phyloP scores from a whole-genome alignment of 2,113 vertebrate genomes.

The Phylloscopus trochilus region DNA sequence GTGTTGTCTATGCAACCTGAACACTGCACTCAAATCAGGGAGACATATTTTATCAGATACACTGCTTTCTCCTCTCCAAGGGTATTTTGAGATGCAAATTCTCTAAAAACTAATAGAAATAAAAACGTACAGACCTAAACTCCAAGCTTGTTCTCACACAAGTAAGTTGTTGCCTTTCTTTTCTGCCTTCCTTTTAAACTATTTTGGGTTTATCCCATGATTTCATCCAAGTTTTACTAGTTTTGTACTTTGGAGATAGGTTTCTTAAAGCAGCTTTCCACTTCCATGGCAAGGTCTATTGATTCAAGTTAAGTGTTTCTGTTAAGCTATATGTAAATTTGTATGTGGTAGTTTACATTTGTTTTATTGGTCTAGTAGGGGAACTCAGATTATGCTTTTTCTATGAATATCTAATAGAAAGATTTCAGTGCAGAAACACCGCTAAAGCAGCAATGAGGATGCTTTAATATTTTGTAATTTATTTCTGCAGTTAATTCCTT shows the following conservation, averaged over 20 bases:
- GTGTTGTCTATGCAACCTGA: accelerated
- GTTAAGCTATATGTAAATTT: neutral
- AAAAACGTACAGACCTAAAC: neutral
- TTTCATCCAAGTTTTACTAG: neutral
- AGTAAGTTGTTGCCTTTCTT: neutral
- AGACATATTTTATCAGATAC: neutral
- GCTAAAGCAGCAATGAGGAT: neutral
- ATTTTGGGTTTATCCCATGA: neutral
- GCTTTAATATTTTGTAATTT: neutral
- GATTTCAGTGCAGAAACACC: neutral
- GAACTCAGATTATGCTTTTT: neutral
- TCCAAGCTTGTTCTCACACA: neutral
- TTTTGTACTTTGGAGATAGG: neutral
- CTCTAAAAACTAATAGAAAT: neutral
- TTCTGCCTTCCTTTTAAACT: neutral
- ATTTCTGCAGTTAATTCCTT: neutral
- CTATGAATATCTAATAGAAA: neutral
- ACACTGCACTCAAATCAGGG: neutral
- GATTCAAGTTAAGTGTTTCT: neutral
- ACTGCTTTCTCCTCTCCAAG: neutral
- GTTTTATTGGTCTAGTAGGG: neutral
- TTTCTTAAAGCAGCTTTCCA: neutral
- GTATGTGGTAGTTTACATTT: neutral
- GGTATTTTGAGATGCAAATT: neutral
- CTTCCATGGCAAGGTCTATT: neutral